phyloP scores from a whole-genome alignment of 35 echinoderm and acorn worm species.

The Chiridota heheva region DNA sequence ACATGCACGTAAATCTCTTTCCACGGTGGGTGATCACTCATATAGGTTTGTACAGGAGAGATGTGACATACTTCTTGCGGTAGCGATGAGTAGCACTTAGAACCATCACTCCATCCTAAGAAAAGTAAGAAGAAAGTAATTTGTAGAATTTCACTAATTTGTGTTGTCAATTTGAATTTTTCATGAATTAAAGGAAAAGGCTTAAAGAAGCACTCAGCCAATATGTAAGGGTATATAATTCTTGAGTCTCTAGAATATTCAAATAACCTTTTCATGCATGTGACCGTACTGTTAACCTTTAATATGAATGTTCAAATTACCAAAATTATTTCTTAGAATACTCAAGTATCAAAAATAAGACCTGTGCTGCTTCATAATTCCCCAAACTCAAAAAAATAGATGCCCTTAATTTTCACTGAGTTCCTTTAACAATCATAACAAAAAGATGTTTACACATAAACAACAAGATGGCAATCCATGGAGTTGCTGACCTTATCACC shows the following conservation, averaged over 20 bases:
- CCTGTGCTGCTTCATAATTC: background rate
- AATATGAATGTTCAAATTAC: too few relatives aligned
- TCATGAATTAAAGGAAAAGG: background rate
- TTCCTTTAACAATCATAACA: background rate
- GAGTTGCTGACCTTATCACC: too few relatives aligned
- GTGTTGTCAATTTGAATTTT: background rate
- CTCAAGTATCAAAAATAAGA: too few relatives aligned
- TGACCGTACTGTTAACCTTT: too few relatives aligned
- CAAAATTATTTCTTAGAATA: background rate
- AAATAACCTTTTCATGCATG: too few relatives aligned
- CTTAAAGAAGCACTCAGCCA: too few relatives aligned
- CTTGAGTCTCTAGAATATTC: too few relatives aligned
- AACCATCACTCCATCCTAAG: conserved; percentile 98
- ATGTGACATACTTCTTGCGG: conserved; percentile 98
- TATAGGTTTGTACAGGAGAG: conserved; percentile 97
- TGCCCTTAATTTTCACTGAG: background rate
- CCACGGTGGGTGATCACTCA: too few relatives aligned
- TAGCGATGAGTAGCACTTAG: conserved; percentile 99
- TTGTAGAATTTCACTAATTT: conserved; percentile 7
- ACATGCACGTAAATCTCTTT: too few relatives aligned
- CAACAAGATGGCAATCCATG: too few relatives aligned
- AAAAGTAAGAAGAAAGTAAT: conserved; percentile 31
- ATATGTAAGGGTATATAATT: background rate
- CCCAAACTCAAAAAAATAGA: background rate
- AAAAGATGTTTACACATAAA: background rate